Conservation (phyloP, 2,888 invertebrate genomes). For the Andrena trimmerana region DNA sequence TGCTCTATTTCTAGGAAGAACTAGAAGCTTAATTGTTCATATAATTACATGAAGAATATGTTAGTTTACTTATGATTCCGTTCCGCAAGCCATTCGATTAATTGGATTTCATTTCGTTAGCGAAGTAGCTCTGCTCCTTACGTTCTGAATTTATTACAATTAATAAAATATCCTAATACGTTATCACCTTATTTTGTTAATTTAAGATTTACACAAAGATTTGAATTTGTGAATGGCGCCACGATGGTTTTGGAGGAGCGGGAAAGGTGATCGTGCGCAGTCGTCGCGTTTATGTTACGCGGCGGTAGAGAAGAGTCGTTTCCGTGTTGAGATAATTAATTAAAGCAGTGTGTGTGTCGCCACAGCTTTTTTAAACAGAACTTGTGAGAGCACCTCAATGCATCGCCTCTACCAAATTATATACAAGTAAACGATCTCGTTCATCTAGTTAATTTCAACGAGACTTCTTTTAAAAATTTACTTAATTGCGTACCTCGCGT, state of each 20-base stretch:
- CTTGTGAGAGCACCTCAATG: no score
- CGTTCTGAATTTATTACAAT: background rate
- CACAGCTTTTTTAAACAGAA: no score
- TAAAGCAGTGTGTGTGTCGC: no score
- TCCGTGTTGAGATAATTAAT: no score
- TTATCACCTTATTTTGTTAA: background rate
- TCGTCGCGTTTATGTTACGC: no score
- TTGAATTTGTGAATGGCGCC: background rate
- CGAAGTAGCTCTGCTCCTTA: background rate
- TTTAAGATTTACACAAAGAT: background rate
- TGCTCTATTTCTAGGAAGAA: constrained; percentile 20
- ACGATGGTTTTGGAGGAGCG: background rate
- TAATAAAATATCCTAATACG: background rate
- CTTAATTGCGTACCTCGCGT: no score
- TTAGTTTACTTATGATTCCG: background rate
- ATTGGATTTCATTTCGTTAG: background rate
- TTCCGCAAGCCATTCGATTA: background rate
- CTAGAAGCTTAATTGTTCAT: background rate
- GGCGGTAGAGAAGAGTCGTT: no score
- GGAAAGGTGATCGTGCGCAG: no score
- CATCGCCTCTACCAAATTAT: no score
- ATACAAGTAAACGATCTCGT: no score
- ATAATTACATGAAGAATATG: background rate
- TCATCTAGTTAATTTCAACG: no score
- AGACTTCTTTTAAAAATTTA: no score